Conservation (phyloP, 1,140 invertebrate species). For the Cydia splendana region DNA sequence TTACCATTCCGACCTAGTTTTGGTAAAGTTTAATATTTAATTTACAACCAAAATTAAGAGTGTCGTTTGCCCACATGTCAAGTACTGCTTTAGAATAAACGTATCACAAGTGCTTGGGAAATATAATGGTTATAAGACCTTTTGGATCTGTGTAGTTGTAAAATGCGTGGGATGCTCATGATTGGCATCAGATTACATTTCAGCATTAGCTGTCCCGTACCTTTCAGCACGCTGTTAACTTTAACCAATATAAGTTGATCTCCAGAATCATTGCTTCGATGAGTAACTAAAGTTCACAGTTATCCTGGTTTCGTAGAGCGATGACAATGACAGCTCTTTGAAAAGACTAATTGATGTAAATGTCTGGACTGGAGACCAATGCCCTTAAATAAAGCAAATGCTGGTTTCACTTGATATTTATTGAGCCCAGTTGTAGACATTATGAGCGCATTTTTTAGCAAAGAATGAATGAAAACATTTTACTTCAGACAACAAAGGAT, state of each 20-base stretch:
- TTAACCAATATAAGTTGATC: background rate
- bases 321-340: conserved; percentile 35
- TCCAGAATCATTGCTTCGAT: background rate
- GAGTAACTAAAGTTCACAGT: background rate
- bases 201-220: background rate
- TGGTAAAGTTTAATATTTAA: conserved; percentile 8
- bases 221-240: background rate
- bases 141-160: background rate
- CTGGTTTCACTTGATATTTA: conserved; percentile 18
- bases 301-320: conserved; percentile 37
- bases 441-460: background rate
- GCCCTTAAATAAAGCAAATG: conserved; percentile 53
- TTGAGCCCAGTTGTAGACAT: background rate
- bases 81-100: background rate
- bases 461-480: background rate
- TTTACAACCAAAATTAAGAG: conserved; percentile 14
- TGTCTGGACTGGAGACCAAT: conserved; percentile 62
- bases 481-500: background rate
- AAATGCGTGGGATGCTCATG: background rate
- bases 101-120: background rate
- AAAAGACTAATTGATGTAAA: conserved; percentile 71
- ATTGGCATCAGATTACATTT: conserved; percentile 28
- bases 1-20: conserved; percentile 12
- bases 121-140: background rate
- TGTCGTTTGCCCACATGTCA: conserved; percentile 8